Base-by-base conservation (phyloP, 1,140 invertebrate species). In the Ericerus pela region DNA sequence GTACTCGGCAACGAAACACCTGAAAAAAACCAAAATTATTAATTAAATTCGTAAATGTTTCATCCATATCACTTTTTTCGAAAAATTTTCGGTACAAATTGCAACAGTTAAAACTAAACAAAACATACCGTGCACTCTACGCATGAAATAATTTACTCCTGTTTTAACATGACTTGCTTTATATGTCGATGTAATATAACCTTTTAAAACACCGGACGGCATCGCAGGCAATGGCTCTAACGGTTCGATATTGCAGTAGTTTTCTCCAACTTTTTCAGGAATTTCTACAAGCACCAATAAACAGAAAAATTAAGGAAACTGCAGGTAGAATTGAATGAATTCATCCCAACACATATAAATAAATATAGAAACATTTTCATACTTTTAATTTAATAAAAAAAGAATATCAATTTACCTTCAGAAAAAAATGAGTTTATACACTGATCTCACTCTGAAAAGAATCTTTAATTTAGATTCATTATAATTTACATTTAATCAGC, bases 121-220 rank as follows among this genome's bases (percentile, higher is more conserved):
- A 30, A 43, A 57, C 67, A 74, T 78, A 75, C 85, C 85, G 71
- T 96, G 92, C 61, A 97, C 79, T 64, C 94, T 79, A 59, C 89
- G 78, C 56, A 96, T 71, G 63, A 89, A 94, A 69, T 85, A 91
- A 56, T 82, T 77, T 10, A 84, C 75, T 14, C 90, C 91, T 62
- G 80, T 92, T 72, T 89, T 89, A 2, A 84, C 79, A 72, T 91
- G 85, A 37, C 85, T 84, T 53, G 88, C 93, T 73, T 93, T 90
- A 70, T 91, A 96, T 41, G 86, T 87, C n/a, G 85, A 85, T 38
- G 84, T 84, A 61, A 82, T 80, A 66, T 85, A 86, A 18, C 82
- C 80, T 69, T 86, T 66, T 66, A 80, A 66, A 30, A 69, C 66
- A 18, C 65, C 66, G 0, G 69, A 69, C n/a, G 68, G 64, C 57